These are phyloP conservation scores for Thamnaconus septentrionalis DNA, from an alignment of 2,113 vertebrate species.

Conservation along the genomic window DNA sequence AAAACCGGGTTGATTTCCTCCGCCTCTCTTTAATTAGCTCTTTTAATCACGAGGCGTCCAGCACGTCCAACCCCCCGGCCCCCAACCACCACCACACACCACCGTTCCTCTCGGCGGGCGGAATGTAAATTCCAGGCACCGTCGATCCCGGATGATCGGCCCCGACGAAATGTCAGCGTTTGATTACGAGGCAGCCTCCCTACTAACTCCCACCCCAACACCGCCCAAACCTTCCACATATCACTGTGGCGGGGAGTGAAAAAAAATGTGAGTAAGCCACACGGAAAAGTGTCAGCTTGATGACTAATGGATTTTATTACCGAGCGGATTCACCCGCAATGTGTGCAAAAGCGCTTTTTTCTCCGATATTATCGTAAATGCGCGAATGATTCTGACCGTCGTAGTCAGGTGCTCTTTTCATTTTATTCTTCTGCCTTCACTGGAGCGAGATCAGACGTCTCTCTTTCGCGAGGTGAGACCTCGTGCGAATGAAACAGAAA, in stretches of 20 bases:
- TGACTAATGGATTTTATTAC: not conserved
- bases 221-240: not conserved
- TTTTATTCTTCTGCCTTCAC: too few relatives aligned
- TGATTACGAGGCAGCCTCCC: conserved; percentile 34
- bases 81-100: too few relatives aligned
- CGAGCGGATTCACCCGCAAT: too few relatives aligned
- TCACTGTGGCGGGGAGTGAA: not conserved
- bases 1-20: conserved; percentile 38
- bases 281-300: conserved; percentile 16
- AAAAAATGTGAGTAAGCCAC: not conserved
- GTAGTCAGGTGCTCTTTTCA: too few relatives aligned
- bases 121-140: conserved; percentile 21
- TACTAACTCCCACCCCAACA: not conserved
- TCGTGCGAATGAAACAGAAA: too few relatives aligned
- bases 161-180: conserved; percentile 49
- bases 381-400: too few relatives aligned
- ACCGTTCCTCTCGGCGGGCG: conserved; percentile 18
- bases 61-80: not conserved
- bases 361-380: too few relatives aligned
- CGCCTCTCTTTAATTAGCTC: conserved; percentile 67
- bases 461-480: too few relatives aligned
- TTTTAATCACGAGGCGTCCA: conserved; percentile 52
- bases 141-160: conserved; percentile 40
- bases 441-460: too few relatives aligned
- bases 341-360: too few relatives aligned